Conservation (phyloP, 2,797 vertebrate genomes). For the Syngnathus rostellatus region DNA sequence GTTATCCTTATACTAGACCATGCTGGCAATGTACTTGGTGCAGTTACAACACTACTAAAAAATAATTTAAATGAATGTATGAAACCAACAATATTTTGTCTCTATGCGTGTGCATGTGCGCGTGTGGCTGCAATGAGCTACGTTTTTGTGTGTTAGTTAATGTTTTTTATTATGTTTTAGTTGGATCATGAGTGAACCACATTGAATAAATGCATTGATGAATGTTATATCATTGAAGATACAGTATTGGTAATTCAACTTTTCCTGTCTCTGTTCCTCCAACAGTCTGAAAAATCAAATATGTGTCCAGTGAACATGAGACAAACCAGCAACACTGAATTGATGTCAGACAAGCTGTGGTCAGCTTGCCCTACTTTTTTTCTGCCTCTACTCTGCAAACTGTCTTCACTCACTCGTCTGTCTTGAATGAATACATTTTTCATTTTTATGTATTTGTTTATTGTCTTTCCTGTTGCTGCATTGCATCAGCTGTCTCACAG, state of each 20-base stretch:
- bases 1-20: background rate
- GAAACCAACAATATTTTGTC: no score
- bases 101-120: no score
- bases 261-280: slow-evolving; percentile 23
- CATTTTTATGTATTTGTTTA: no score
- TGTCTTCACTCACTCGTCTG: slow-evolving; percentile 16
- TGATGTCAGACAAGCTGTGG: slow-evolving; percentile 76
- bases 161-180: background rate
- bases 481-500: slow-evolving; percentile 20
- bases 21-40: background rate
- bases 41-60: background rate
- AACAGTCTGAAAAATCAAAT: slow-evolving; percentile 75
- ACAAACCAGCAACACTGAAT: slow-evolving; percentile 53
- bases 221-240: slow-evolving; percentile 3
- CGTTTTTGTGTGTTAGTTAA: background rate
- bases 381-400: slow-evolving; percentile 29
- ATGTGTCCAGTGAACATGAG: slow-evolving; percentile 68
- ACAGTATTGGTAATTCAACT: background rate
- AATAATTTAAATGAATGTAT: no score
- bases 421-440: slow-evolving; percentile 4
- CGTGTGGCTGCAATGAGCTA: no score
- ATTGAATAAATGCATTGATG: background rate
- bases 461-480: slow-evolving; percentile 13
- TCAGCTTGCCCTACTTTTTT: slow-evolving; percentile 66
- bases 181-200: background rate